Conservation (phyloP, 2,888 invertebrate genomes). For the Gymnoscelis rufifasciata region DNA sequence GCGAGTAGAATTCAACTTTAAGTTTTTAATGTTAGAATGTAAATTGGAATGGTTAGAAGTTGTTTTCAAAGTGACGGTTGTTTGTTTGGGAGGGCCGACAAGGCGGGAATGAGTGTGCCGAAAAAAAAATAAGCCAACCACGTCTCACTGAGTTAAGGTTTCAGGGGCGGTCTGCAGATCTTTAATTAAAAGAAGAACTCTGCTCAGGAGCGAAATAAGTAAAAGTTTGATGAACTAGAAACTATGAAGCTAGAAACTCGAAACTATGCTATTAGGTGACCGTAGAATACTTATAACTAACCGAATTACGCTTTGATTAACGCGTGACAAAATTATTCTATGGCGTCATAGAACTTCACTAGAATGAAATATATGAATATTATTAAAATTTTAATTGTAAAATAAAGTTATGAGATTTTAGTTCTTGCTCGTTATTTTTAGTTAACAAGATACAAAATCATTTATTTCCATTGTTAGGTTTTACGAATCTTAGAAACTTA, state of each 20-base stretch:
- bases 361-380: too few relatives aligned
- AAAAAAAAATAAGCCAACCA: slow-evolving; percentile 79
- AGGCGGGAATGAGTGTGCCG: slow-evolving; percentile 77
- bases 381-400: too few relatives aligned
- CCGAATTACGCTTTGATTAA: too few relatives aligned
- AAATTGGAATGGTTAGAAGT: slow-evolving; percentile 32
- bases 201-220: slow-evolving; percentile 62
- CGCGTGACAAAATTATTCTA: too few relatives aligned
- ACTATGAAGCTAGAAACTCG: too few relatives aligned
- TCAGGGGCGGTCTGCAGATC: slow-evolving; percentile 74
- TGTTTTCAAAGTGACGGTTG: slow-evolving; percentile 75
- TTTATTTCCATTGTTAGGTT: too few relatives aligned
- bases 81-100: slow-evolving; percentile 78
- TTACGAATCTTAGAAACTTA: too few relatives aligned
- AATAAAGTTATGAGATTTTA: too few relatives aligned
- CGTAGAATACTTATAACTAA: too few relatives aligned
- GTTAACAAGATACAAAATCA: too few relatives aligned
- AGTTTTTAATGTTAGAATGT: slow-evolving; percentile 5
- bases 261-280: background rate
- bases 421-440: too few relatives aligned
- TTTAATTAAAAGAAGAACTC: slow-evolving; percentile 76
- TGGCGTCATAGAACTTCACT: too few relatives aligned
- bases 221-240: slow-evolving; percentile 48
- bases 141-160: slow-evolving; percentile 75
- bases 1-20: slow-evolving; percentile 17